Base-by-base conservation (phyloP, 2,888 invertebrate genomes). In the Podabrus alpinus region DNA sequence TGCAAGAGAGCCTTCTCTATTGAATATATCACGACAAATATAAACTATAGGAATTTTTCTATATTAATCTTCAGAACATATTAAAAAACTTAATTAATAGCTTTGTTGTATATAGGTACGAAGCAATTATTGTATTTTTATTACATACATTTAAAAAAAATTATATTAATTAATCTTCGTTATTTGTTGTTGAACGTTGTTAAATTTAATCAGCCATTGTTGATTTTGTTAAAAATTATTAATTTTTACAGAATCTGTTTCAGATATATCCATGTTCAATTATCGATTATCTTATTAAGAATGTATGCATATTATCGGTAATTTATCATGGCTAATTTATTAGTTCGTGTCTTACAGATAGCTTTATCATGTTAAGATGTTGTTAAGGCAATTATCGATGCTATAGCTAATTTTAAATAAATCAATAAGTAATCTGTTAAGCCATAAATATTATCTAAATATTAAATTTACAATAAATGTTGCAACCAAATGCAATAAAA, bases 1-100 rank as follows among this genome's bases (percentile, higher is more conserved):
- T 74, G 74, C 68, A 74, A 74, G 68, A 74, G 64, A 68, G 68
- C 74, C 74, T 74, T 73, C 45, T 15, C 21, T 71, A 71, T 74
- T 68, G 68, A 71, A 71, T 62, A 29, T 19, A 74, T 71, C 74
- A 74, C 74, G 74, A 74, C 29, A 24, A 15, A 59, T 66, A 11
- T 29, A 19, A 70, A 71, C 59, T 62, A 74, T 71, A 64, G 16
- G 67, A 68, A 68, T 62, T 62, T 62, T 62, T n/a, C 62, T 62
- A 16, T 62, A 17, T 16, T n/a, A 45, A 45, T 45, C 45, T 45
- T 45, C 45, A 45, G 13, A 45, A n/a, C 45, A 45, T 45, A n/a
- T 21, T 19, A 64, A 64, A 64, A 64, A 64, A 64, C 3, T 19
- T 64, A 64, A 64, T 64, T 64, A 64, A 64, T 64, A 21, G 62